Conservation (phyloP, 2,113 vertebrate species). For the Corythoichthys intestinalis region DNA sequence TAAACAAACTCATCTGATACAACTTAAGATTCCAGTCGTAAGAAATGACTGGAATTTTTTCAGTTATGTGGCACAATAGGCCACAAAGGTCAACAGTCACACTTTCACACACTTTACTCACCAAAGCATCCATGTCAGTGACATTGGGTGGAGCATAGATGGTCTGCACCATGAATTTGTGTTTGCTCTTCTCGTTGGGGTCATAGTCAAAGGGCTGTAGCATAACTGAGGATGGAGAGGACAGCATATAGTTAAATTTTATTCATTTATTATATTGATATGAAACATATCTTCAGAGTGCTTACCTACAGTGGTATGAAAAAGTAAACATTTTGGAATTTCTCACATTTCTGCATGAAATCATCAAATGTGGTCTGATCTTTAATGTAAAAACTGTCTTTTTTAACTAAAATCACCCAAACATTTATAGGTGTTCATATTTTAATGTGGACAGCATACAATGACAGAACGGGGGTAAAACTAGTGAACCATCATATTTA, state of each 20-base stretch:
- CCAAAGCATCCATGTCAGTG: constrained; percentile 94
- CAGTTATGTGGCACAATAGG: constrained; percentile 57
- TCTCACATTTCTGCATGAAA: no score
- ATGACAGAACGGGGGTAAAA: no score
- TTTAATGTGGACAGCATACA: no score
- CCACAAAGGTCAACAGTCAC: background rate
- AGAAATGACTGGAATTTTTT: constrained; percentile 34
- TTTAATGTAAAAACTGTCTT: no score
- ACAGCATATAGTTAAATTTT: background rate
- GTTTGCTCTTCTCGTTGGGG: constrained; percentile 99
- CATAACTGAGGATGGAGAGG: constrained; percentile 80
- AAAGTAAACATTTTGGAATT: no score
- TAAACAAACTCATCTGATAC: background rate
- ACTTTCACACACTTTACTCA: constrained; percentile 63
- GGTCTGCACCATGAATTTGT: constrained; percentile 99
- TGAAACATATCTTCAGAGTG: no score
- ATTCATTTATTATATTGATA: background rate
- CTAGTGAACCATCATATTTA: no score
- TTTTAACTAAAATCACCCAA: no score
- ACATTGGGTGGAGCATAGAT: constrained; percentile 87
- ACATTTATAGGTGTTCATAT: no score
- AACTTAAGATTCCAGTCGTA: background rate
- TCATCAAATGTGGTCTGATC: no score
- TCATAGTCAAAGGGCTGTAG: constrained; percentile 98
- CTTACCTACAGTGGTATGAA: no score